Base-by-base conservation (phyloP, 2,888 invertebrate genomes). In the Stomorhina lunata region DNA sequence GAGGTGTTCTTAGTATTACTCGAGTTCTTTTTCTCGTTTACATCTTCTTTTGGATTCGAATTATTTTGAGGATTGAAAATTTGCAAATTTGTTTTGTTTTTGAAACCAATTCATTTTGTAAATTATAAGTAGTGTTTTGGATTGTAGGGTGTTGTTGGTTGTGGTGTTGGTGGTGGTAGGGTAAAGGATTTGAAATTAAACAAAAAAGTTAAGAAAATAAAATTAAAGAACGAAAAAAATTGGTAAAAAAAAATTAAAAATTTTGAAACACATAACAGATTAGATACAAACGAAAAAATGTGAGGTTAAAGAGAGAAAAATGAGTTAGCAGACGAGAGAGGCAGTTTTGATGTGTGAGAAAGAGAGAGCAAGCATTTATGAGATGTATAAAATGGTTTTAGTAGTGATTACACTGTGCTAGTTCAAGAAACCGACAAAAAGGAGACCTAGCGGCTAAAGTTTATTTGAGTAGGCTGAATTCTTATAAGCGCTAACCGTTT, bases 81-180 rank as follows among this genome's bases (percentile, higher is more conserved):
- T 32, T 61, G 45, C 0, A 48, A 53, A 15, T 17, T 40, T 50
- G 27, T 10, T 34, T 40, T 50, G 10, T 9, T 10, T 40, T 63
- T 61, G 10, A 45, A 59, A 81, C 72, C 72, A 78, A 81, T 71
- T 78, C 45, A 20, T 43, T 55, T 61, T 50, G 43, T n/a, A n/a
- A 15, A 7, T 43, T 6, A n/a, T n/a, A n/a, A 15, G 15, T 43
- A 15, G 10, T 43, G 43, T 43, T 43, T 43, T 43, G 37, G 9
- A 10, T 34, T 0, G 9, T 34, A 10, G 34, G 10, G 10, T 37
- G 37, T 37, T 25, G 17, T 27, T 17, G 45, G 40, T 72, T 59
- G 66, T 82, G 65, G 12, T 53, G 61, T 68, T 61, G 66, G 17
- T 34, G 15, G 27, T 20, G 17, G 43, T 25, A 55, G 27, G 29